Evolutionary conservation across 2,797 vertebrate species (phyloP).

Genomic region (Sorex maritimensis): DNA sequence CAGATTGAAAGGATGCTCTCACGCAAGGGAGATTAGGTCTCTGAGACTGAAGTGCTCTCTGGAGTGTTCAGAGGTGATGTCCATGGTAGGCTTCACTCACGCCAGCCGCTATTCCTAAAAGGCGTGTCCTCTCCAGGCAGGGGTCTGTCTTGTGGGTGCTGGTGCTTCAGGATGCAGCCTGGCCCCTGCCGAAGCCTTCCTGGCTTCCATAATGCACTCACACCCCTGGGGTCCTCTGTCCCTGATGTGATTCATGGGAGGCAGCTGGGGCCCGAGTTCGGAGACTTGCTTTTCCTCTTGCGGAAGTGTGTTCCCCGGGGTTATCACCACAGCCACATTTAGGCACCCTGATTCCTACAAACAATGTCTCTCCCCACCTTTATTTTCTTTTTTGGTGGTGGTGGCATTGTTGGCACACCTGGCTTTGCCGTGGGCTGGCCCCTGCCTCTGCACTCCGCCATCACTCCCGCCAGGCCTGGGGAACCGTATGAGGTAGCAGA

Average conservation of each 20-base stretch:
- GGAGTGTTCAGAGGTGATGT: neutral
- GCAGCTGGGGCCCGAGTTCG: too few species aligned
- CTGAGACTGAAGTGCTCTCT: neutral
- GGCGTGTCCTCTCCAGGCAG: neutral
- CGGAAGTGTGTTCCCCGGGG: neutral
- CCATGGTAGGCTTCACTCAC: neutral
- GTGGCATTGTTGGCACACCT: too few species aligned
- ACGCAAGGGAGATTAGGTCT: neutral
- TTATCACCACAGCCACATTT: neutral
- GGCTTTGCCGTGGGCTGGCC: too few species aligned
- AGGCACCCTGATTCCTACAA: neutral
- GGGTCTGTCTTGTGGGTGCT: neutral
- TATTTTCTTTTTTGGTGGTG: too few species aligned
- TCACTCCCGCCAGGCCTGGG: too few species aligned
- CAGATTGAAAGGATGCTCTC: neutral
- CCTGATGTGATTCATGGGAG: neutral
- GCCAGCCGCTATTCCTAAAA: neutral
- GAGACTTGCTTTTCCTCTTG: neutral
- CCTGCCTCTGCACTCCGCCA: too few species aligned
- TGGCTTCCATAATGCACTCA: neutral
- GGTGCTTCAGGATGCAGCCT: rapidly evolving
- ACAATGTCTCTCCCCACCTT: too few species aligned
- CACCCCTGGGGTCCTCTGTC: neutral
- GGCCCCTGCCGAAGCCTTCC: neutral
- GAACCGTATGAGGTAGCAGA: too few species aligned